A percentile compares a stretch with the other conserved stretches of the same genome.
Conservation (phyloP, 2,113 vertebrate species). For the Ctenodactylus gundi region DNA sequence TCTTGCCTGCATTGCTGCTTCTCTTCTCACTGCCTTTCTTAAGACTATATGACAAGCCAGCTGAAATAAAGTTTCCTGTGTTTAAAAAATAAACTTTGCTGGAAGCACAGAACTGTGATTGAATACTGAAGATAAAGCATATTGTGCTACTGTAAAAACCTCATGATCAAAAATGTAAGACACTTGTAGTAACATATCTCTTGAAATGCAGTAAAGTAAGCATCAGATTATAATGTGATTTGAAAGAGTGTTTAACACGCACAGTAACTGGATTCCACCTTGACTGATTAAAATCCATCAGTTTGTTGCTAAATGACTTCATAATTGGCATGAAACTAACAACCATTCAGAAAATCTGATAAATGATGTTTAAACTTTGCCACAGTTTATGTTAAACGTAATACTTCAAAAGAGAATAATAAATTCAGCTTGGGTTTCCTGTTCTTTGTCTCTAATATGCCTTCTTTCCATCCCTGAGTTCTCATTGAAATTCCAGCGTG, state of each 20-base stretch:
- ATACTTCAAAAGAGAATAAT: conserved; percentile 47
- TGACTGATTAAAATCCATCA: conserved; percentile 62
- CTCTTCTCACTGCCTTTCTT: conserved; percentile 52
- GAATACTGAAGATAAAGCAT: neutral
- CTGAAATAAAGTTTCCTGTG: conserved; percentile 33
- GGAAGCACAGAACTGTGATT: neutral
- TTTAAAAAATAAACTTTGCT: conserved; percentile 38
- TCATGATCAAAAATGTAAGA: neutral
- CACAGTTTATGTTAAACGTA: conserved; percentile 50
- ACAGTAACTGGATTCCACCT: conserved; percentile 35
- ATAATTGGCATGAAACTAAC: conserved; percentile 52
- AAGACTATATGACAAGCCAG: conserved; percentile 53
- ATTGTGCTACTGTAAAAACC: neutral
- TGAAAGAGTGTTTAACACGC: conserved; percentile 55
- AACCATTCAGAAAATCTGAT: conserved; percentile 54
- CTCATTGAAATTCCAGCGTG: conserved; percentile 51
- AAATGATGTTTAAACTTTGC: conserved; percentile 58
- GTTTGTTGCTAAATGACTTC: conserved; percentile 37
- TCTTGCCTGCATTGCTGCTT: conserved; percentile 33
- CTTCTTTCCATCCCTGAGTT: conserved; percentile 24
- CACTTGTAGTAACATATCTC: conserved; percentile 27
- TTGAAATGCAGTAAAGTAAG: conserved; percentile 53
- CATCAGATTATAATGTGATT: neutral
- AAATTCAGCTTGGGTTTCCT: conserved; percentile 6
- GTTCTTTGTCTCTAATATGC: neutral